Evolutionary conservation across 1,140 invertebrate genomes (phyloP), one percentile per base, ranked within the genome.

Genomic region (Heliothis virescens): DNA sequence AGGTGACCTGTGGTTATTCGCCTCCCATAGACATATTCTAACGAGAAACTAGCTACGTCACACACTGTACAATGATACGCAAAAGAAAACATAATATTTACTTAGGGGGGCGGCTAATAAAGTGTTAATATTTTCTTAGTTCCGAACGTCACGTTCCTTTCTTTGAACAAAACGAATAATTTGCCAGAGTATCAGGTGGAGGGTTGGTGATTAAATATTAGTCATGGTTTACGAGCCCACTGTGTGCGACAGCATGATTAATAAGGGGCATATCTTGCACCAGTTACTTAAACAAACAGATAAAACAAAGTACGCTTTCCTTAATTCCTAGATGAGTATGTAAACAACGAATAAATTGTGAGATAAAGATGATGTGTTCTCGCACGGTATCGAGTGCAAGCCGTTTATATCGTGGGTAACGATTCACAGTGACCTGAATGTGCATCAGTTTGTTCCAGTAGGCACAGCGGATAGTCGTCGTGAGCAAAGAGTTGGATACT

Each of bases 401-500:
- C 41, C 57, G 57, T 60, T 74, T 74, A 41, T 74, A 50, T 59
- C 13, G 53, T 74, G 72, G 72, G 60, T 74, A 74, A 74, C 72
- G 55, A 71, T 52, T 71, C 67, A 74, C 18, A 48, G 21, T 72
- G 69, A 72, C 72, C 72, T 74, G 72, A 62, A 74, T 74, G 72
- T 74, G 72, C 72, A 74, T 74, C 34, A 48, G 41, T 48, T 34
- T 62, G 55, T 60, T 60, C 72, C 55, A 74, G 50, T 60, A 60
- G 53, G 72, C 5, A 60, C 55, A 9, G 47, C 41, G 72, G 13
- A 60, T 74, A 10, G 52, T 69, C 47, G 65, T 69, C 18, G 52
- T 52, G 65, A 21, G 48, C 62, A 65, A n/a, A 47, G 63, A 67
- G 63, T 67, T 71, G 16, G 67, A 29, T 15, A 53, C 16, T 12